Percentiles rank a stretch among this genome's conserved stretches.
phyloP scores from a whole-genome alignment of 2,888 invertebrate species.

The Macrophya alboannulata region DNA sequence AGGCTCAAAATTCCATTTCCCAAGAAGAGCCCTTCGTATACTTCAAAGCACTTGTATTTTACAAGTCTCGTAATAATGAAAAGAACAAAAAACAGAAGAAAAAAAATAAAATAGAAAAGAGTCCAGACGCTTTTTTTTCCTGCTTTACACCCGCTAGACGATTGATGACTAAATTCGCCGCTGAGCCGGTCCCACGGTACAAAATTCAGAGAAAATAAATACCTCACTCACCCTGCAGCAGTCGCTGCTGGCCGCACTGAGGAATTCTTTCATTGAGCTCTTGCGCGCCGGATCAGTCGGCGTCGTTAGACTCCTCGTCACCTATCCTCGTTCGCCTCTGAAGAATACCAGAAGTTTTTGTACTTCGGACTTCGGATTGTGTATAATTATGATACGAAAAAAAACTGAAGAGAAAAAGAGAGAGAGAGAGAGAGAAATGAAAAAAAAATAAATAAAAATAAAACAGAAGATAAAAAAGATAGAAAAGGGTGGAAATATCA shows the following conservation, averaged over 20 bases:
- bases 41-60: constrained; percentile 21
- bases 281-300: background rate
- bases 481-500: background rate
- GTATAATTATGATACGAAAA: background rate
- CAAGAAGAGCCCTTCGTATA: background rate
- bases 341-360: background rate
- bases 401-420: background rate
- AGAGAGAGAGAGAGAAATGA: background rate
- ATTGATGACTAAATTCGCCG: constrained; percentile 29
- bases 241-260: background rate
- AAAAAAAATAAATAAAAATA: background rate
- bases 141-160: background rate
- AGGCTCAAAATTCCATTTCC: constrained; percentile 5
- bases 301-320: constrained; percentile 2
- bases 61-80: background rate
- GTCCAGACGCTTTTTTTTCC: constrained; percentile 22
- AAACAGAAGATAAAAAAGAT: background rate
- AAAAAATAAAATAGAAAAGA: background rate
- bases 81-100: background rate
- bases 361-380: background rate
- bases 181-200: background rate
- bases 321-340: background rate
- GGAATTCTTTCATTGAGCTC: constrained; percentile 25
- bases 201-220: constrained; percentile 31
- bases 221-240: background rate